Evolutionary conservation across 2,797 vertebrate species (phyloP), one percentile per base, ranked within the genome.

Genomic region (Ataeniobius toweri): DNA sequence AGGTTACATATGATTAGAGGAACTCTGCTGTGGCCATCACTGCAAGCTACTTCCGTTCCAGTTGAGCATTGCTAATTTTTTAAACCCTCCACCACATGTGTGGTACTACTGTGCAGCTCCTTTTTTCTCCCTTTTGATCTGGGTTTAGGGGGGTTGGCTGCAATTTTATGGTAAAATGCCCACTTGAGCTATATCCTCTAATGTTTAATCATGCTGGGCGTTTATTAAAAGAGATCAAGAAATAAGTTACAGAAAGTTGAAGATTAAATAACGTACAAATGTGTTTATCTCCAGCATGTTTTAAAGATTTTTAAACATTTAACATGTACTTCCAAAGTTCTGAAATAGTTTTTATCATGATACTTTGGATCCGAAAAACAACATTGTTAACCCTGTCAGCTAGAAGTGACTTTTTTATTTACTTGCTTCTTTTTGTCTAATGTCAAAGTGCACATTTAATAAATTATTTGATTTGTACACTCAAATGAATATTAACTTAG

Each of bases 1-100:
- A 95, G 87, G 93, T 93, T 94, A 92, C 95, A 92, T 95, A 93
- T 95, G 94, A 96, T 95, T 94, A 94, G 94, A 93, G 83, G 94
- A 94, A 88, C 92, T 94, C 94, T 94, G 92, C 94, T 93, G 93
- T 81, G 92, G 93, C 91, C 79, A 88, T 94, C 95, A 87, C 95
- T 83, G 93, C 92, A 89, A 88, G 95, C 87, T 85, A 94, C 93
- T 96, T 96, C 95, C 94, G 95, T 95, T 95, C 93, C 95, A 94
- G 92, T 96, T 93, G 93, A 94, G 94, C 95, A 94, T 95, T 94
- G 95, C 93, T 95, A 96, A 96, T 96, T 95, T 96, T 92, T 93
- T 93, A 94, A 95, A 95, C 87, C 95, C 92, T 89, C 59, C 91
- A 90, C 93, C 92, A 90, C 91, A 94, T 92, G 94, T 88, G 89